A percentile compares a stretch with the other conserved stretches of the same genome.
These are phyloP conservation scores for Polydrusus cervinus DNA, from an alignment of 2,888 invertebrate species.

Conservation along the genomic window DNA sequence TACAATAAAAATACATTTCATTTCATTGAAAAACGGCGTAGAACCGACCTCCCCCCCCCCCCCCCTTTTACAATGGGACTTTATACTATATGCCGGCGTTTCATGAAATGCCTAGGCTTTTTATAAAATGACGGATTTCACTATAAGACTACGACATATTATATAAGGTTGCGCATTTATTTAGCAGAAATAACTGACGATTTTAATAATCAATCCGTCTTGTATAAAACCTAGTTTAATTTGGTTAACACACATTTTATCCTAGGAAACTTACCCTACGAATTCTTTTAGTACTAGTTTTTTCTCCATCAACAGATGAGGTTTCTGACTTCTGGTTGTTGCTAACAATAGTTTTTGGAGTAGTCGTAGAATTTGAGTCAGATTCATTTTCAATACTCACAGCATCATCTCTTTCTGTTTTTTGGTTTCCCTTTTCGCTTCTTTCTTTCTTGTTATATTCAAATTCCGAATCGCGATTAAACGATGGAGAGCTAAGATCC, in stretches of 20 bases:
- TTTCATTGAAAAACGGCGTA: too few relatives aligned
- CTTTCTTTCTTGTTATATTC: constrained; percentile 74
- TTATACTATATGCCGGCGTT: too few relatives aligned
- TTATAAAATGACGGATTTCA: too few relatives aligned
- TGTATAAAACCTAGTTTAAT: background rate
- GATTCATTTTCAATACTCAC: constrained; percentile 84
- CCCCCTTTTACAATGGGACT: too few relatives aligned
- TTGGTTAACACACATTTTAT: background rate
- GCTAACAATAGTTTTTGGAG: constrained; percentile 82
- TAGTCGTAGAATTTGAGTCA: constrained; percentile 84
- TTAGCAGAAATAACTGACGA: too few relatives aligned
- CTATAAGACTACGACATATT: too few relatives aligned
- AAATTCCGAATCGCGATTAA: constrained; percentile 80
- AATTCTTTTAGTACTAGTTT: constrained; percentile 73
- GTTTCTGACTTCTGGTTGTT: constrained; percentile 72
- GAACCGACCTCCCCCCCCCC: too few relatives aligned
- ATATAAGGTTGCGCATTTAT: too few relatives aligned
- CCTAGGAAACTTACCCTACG: constrained; percentile 53
- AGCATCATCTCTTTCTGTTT: constrained; percentile 73
- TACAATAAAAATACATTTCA: too few relatives aligned
- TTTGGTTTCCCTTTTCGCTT: constrained; percentile 58
- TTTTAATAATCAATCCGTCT: too few relatives aligned
- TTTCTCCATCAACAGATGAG: constrained; percentile 75
- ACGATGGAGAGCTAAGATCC: constrained; percentile 81
- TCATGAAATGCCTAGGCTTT: too few relatives aligned